A percentile compares a stretch with the other conserved stretches of the same genome.
phyloP scores from a whole-genome alignment of 2,888 invertebrate species.

The Brenthis daphne region DNA sequence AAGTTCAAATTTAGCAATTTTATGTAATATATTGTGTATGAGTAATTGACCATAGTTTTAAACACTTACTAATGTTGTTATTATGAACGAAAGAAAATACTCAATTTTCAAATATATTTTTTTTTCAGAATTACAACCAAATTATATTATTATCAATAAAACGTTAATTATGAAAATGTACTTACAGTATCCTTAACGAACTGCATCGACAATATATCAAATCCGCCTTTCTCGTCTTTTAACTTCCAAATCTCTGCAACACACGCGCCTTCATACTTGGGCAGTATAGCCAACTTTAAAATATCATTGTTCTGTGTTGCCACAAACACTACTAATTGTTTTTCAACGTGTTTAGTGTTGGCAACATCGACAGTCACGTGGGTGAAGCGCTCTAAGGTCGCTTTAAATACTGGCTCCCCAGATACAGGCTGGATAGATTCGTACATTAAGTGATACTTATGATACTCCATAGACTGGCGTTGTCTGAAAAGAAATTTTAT shows the following conservation, averaged over 20 bases:
- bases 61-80: too few relatives aligned
- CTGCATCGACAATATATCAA: slow-evolving; percentile 86
- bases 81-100: too few relatives aligned
- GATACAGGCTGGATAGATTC: slow-evolving; percentile 90
- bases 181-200: slow-evolving; percentile 90
- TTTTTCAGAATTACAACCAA: too few relatives aligned
- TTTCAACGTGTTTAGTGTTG: slow-evolving; percentile 85
- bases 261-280: slow-evolving; percentile 87
- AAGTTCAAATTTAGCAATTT: too few relatives aligned
- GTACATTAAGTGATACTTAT: slow-evolving; percentile 94
- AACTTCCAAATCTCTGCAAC: slow-evolving; percentile 93
- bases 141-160: too few relatives aligned
- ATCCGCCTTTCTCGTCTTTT: slow-evolving; percentile 77
- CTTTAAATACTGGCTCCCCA: slow-evolving; percentile 86
- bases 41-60: too few relatives aligned
- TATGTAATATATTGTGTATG: too few relatives aligned
- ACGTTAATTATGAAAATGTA: slow-evolving; percentile 20
- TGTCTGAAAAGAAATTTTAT: slow-evolving; percentile 48
- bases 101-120: too few relatives aligned
- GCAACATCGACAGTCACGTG: slow-evolving; percentile 92
- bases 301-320: slow-evolving; percentile 89
- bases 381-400: slow-evolving; percentile 87
- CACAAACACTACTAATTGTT: slow-evolving; percentile 90
- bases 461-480: slow-evolving; percentile 83
- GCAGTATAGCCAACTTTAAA: slow-evolving; percentile 90